A percentile compares a stretch with the other conserved stretches of the same genome.
These are phyloP conservation scores for Asobara japonica DNA, from an alignment of 1,140 invertebrate species.

Conservation along the genomic window DNA sequence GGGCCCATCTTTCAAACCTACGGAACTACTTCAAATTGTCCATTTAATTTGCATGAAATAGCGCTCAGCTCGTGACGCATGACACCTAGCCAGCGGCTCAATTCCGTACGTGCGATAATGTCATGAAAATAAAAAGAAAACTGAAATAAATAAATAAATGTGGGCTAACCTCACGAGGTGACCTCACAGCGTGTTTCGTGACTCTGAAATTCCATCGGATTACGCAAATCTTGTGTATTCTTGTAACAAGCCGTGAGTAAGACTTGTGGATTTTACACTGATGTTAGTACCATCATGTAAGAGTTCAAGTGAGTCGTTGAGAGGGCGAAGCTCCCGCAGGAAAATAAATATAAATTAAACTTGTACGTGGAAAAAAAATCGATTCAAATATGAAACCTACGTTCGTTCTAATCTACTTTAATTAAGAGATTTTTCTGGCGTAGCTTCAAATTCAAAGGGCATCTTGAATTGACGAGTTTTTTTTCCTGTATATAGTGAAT, in stretches of 20 bases:
- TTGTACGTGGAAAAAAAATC: no score
- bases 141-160: neutral
- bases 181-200: constrained; percentile 29
- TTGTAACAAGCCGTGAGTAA: neutral
- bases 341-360: no score
- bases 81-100: constrained; percentile 3
- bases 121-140: neutral
- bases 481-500: no score
- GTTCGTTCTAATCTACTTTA: no score
- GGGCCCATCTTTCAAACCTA: no score
- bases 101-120: constrained; percentile 10
- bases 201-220: constrained; percentile 33
- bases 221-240: constrained; percentile 32
- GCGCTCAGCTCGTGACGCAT: constrained; percentile 20
- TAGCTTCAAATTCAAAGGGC: no score
- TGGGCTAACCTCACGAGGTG: constrained; percentile 27
- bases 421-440: no score
- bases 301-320: neutral
- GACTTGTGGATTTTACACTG: neutral
- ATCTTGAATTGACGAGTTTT: no score
- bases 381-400: no score
- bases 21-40: no score
- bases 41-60: no score
- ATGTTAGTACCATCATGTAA: neutral
- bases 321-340: no score